A percentile compares a stretch with the other conserved stretches of the same genome.
Conservation (phyloP, 2,113 vertebrate species). For the Pseudorectes ferrugineus region DNA sequence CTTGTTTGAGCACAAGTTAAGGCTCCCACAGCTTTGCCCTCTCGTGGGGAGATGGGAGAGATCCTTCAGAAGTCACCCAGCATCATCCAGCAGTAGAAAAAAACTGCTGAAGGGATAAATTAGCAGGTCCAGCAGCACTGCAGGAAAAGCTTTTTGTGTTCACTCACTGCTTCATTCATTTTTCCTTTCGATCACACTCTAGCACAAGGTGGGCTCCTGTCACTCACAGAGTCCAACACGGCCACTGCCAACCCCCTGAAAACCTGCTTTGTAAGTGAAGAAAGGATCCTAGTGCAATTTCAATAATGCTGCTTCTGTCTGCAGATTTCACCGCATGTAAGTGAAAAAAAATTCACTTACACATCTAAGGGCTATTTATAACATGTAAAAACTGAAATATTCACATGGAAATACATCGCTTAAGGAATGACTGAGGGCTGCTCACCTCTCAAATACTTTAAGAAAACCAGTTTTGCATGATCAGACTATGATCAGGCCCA, state of each 20-base stretch:
- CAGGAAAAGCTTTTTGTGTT: neutral
- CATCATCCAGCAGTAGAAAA: neutral
- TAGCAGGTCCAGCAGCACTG: neutral
- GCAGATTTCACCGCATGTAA: neutral
- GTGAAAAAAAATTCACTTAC: neutral
- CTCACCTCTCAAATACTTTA: neutral
- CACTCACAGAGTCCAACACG: accelerated
- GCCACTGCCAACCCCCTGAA: neutral
- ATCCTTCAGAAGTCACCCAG: neutral
- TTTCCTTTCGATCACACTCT: neutral
- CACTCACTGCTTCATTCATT: neutral
- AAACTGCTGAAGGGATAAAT: neutral
- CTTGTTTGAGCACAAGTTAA: neutral
- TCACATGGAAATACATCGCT: neutral
- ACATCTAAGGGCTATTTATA: neutral
- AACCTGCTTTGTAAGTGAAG: neutral
- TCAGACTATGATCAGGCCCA: neutral
- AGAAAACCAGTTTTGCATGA: neutral
- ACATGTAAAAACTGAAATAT: neutral
- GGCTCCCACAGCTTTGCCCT: neutral
- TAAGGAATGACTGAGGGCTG: neutral
- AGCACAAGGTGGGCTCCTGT: neutral
- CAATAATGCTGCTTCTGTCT: neutral
- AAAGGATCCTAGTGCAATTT: neutral
- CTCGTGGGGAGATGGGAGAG: neutral